These are phyloP conservation scores for Gastrophysa polygoni DNA, from an alignment of 2,888 invertebrate genomes.

Conservation along the genomic window DNA sequence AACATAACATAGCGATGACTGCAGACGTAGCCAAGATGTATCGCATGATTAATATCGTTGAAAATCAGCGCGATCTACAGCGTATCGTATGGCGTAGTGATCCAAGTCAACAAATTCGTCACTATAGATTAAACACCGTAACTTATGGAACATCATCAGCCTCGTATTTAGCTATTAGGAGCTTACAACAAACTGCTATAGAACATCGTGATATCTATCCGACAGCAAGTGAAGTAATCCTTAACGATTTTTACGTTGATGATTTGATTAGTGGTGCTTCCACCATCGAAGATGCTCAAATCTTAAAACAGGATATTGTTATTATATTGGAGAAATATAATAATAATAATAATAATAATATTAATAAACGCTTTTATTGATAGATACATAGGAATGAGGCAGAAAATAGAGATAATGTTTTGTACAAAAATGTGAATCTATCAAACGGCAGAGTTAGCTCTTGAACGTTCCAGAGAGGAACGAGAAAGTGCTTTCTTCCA, in stretches of 20 bases:
- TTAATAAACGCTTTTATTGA: too few species aligned
- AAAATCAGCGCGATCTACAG: constrained; percentile 16
- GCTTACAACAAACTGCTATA: constrained; percentile 8
- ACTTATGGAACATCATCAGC: constrained; percentile 22
- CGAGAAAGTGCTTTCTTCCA: too few species aligned
- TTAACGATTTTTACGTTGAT: constrained; percentile 24
- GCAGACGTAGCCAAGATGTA: constrained; percentile 21
- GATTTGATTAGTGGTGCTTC: constrained; percentile 14
- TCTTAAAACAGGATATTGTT: background rate
- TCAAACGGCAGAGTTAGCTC: too few species aligned
- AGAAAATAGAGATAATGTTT: too few species aligned
- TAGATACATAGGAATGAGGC: too few species aligned
- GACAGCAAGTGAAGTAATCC: background rate
- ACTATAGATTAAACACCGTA: constrained; percentile 14
- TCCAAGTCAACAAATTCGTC: background rate
- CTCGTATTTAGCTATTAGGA: constrained; percentile 13
- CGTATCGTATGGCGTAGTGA: constrained; percentile 8
- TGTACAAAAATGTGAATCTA: too few species aligned
- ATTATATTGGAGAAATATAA: background rate
- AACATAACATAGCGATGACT: background rate
- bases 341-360: too few species aligned
- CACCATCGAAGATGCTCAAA: background rate
- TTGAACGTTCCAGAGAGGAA: too few species aligned
- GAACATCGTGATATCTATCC: constrained; percentile 5
- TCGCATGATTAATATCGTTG: constrained; percentile 8